Base-by-base conservation (phyloP, 2,113 vertebrate genomes). In the Cavia aperea region DNA sequence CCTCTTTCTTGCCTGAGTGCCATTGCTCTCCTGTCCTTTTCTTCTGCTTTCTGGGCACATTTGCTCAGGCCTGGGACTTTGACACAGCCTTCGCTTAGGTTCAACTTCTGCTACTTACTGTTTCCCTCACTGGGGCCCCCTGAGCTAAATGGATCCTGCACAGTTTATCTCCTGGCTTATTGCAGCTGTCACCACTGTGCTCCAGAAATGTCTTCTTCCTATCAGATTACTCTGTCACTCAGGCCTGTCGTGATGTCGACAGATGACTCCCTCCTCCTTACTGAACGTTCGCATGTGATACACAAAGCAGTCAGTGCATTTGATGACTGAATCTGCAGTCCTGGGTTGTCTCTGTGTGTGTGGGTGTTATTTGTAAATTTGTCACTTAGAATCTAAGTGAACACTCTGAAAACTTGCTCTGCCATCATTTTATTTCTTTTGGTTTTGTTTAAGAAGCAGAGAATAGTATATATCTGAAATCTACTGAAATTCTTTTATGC, bases 171-270 rank as follows among this genome's bases (percentile, higher is more conserved):
- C 88, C 7, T 89, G 95, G 68, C 82, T 60, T 86, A 88, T 81
- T 97, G 73, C 94, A 97, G 96, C 91, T 96, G 95, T 95, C 93
- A 95, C 92, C 89, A 92, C 93, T 97, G 96, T 94, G 88, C 95
- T 96, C 68, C 92, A 62, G 95, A 94, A 96, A 87, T 29, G 84
- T 86, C 96, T 96, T 97, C 96, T 94, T 97, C 96, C 75, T 95
- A 89, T 88, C 95, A 21, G 75, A 92, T 97, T 96, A 86, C 75
- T 95, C 96, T 97, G 96, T 97, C 96, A 94, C 96, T 97, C 95
- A 94, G 92, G 81, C 79, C 93, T 90, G 70, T 91, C 85, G 46
- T 93, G 73, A 56, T 68, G 92, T 91, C 96, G 95, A 97, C 21
- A 5, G 54, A 78, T 21, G 46, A 90, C 91, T 91, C 92, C 81